These are phyloP conservation scores for Cepaea hortensis DNA, from an alignment of 2,888 invertebrate genomes.

Conservation along the genomic window DNA sequence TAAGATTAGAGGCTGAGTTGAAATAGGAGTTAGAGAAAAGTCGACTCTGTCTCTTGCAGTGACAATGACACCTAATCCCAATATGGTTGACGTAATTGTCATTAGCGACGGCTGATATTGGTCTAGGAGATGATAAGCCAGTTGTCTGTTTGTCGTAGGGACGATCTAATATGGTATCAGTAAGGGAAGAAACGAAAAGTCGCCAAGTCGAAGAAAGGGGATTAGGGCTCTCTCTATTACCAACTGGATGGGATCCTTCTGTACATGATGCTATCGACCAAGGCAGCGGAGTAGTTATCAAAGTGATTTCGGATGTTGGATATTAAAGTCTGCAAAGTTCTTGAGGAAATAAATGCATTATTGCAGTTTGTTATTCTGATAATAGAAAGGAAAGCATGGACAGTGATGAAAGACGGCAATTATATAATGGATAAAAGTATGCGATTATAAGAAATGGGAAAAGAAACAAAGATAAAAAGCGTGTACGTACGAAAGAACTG, in stretches of 20 bases:
- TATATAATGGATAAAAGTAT: no score
- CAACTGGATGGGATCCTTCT: conserved; percentile 21
- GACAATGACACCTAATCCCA: conserved; percentile 39
- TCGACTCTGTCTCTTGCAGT: background rate
- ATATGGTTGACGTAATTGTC: conserved; percentile 43
- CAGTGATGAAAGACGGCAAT: no score
- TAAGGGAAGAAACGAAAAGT: conserved; percentile 43
- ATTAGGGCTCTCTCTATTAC: conserved; percentile 28
- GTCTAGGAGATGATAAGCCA: conserved; percentile 36
- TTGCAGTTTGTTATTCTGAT: background rate
- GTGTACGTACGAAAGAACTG: no score
- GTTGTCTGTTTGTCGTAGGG: conserved; percentile 41
- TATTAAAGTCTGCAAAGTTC: conserved; percentile 7
- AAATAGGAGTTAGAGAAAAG: conserved; percentile 17
- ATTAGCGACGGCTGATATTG: conserved; percentile 30
- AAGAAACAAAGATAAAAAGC: no score
- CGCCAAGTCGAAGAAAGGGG: conserved; percentile 31
- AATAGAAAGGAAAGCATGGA: no score
- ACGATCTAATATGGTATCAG: conserved; percentile 40
- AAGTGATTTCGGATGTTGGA: background rate
- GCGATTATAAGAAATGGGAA: no score
- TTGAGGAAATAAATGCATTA: background rate
- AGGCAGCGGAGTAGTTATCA: conserved; percentile 6
- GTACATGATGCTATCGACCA: background rate
- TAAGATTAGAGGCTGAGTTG: conserved; percentile 24